Conservation (phyloP, 2,888 invertebrate species). For the Cephus rjabovi region DNA sequence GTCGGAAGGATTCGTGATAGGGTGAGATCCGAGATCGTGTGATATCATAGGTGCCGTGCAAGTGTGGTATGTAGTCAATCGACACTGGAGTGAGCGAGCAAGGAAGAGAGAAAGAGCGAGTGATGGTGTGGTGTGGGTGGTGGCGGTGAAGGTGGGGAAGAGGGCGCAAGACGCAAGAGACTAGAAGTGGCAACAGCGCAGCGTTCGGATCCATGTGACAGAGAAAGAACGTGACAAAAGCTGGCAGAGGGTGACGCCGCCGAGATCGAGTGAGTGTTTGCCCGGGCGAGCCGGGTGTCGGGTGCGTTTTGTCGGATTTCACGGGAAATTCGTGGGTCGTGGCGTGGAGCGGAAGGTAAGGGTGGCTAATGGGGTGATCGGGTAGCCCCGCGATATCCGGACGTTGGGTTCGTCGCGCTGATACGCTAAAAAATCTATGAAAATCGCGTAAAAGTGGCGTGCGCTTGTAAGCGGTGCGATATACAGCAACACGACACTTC, state of each 20-base stretch:
- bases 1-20: not conserved
- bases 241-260: slow-evolving; percentile 63
- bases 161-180: not conserved
- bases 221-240: slow-evolving; percentile 65
- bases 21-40: not conserved
- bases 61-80: not conserved
- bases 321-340: slow-evolving; percentile 39
- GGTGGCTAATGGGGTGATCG: slow-evolving; percentile 4
- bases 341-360: slow-evolving; percentile 43
- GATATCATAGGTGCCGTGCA: not conserved
- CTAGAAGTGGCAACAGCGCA: slow-evolving; percentile 53
- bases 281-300: slow-evolving; percentile 62
- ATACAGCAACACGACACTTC: slow-evolving; percentile 24
- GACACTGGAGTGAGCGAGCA: not conserved
- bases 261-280: slow-evolving; percentile 60
- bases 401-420: slow-evolving; percentile 13
- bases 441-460: slow-evolving; percentile 12
- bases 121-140: not conserved
- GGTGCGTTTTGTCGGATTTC: slow-evolving; percentile 40
- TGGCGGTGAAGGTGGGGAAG: not conserved
- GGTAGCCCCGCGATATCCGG: slow-evolving; percentile 10
- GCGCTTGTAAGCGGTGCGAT: slow-evolving; percentile 19
- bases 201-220: slow-evolving; percentile 61
- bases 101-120: not conserved
- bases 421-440: not conserved